These are phyloP conservation scores for Mallotus villosus DNA, from an alignment of 2,797 vertebrate species.

Conservation along the genomic window DNA sequence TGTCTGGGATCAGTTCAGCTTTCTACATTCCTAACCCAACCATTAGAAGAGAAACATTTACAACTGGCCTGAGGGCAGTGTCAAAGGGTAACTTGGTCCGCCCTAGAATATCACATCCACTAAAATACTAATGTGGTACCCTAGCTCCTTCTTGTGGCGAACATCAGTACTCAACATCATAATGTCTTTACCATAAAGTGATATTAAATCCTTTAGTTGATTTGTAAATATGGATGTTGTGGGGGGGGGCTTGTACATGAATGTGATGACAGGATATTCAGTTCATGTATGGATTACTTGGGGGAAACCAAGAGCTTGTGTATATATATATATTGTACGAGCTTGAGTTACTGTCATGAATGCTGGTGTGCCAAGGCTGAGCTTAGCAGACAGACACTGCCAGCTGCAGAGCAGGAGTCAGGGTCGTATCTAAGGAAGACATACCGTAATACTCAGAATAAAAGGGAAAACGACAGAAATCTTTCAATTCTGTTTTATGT, in stretches of 20 bases:
- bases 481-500: not conserved
- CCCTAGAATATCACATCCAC: not conserved
- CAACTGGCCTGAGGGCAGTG: conserved; percentile 28
- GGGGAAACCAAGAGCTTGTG: too few relatives aligned
- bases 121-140: not conserved
- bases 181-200: too few relatives aligned
- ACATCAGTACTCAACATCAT: not conserved
- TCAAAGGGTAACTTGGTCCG: not conserved
- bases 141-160: conserved; percentile 54
- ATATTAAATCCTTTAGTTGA: not conserved
- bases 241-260: too few relatives aligned
- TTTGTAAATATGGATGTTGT: not conserved
- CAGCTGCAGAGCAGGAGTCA: conserved; percentile 11
- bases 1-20: not conserved
- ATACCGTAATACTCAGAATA: not conserved
- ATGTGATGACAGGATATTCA: too few relatives aligned
- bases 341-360: too few relatives aligned
- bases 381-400: not conserved
- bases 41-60: not conserved
- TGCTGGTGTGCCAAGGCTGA: too few relatives aligned
- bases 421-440: not conserved
- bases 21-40: not conserved
- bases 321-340: too few relatives aligned
- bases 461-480: not conserved
- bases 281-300: too few relatives aligned